Conservation (phyloP, 2,113 vertebrate species). For the Equus quagga region DNA sequence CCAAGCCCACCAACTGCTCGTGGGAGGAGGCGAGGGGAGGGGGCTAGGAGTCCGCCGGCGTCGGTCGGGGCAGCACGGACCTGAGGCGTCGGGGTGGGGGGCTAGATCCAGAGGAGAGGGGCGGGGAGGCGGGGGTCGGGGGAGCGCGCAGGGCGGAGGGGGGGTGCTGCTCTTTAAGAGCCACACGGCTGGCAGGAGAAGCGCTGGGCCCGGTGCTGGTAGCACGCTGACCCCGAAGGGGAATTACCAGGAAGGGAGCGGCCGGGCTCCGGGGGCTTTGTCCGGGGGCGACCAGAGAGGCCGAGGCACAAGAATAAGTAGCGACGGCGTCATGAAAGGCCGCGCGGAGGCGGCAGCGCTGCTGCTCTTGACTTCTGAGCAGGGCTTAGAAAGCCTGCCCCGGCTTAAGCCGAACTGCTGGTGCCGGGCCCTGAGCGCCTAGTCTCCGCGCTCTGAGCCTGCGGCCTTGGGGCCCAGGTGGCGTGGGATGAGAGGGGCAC, state of each 20-base stretch:
- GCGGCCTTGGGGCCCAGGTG: neutral
- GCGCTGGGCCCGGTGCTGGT: conserved; percentile 68
- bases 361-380: conserved; percentile 90
- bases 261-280: conserved; percentile 84
- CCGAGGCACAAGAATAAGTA: conserved; percentile 86
- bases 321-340: conserved; percentile 85
- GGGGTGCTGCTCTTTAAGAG: conserved; percentile 79
- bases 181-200: conserved; percentile 69
- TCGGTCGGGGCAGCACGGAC: conserved; percentile 61
- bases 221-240: conserved; percentile 84
- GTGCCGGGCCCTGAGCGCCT: conserved; percentile 64
- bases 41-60: conserved; percentile 56
- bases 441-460: neutral
- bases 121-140: conserved; percentile 71
- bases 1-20: conserved; percentile 60
- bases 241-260: conserved; percentile 85
- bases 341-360: conserved; percentile 82
- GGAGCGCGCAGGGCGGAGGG: conserved; percentile 39
- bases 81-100: conserved; percentile 73
- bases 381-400: conserved; percentile 84
- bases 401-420: conserved; percentile 82
- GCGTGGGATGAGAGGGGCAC: neutral
- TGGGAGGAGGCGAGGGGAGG: conserved; percentile 74
- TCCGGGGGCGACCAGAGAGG: conserved; percentile 84
- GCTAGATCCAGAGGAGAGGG: conserved; percentile 71